Evolutionary conservation across 2,113 vertebrate genomes (phyloP).

Genomic region (Eurypyga helias): DNA sequence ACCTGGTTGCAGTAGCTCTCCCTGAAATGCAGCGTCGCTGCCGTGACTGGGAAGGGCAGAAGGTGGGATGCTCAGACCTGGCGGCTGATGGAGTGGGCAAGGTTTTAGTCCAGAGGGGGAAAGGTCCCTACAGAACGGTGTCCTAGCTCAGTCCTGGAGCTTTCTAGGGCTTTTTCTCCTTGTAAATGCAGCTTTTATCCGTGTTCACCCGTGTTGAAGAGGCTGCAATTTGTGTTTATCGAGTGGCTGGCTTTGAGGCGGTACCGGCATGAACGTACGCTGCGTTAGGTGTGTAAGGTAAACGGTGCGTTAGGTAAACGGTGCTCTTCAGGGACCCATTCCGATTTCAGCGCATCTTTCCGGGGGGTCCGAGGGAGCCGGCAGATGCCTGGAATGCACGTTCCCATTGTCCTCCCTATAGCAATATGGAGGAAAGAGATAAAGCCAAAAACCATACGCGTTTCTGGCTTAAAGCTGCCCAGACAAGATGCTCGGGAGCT

Average conservation of each 20-base stretch:
- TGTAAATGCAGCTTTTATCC: neutral
- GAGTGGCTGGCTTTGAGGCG: neutral
- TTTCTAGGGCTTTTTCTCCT: neutral
- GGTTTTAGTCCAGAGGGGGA: neutral
- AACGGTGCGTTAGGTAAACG: neutral
- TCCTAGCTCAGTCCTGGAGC: neutral
- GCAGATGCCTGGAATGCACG: neutral
- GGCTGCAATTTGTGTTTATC: neutral
- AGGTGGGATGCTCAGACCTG: neutral
- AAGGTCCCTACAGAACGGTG: neutral
- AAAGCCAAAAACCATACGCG: neutral
- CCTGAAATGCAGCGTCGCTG: accelerated
- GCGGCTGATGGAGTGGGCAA: neutral
- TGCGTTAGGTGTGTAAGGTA: accelerated
- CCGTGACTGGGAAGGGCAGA: neutral
- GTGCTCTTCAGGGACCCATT: neutral
- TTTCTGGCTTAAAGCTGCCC: neutral
- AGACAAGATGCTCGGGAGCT: neutral
- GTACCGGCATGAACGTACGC: accelerated
- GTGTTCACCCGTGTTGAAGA: neutral
- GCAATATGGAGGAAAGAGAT: neutral
- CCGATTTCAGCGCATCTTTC: neutral
- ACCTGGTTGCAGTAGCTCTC: neutral
- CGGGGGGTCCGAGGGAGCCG: neutral
- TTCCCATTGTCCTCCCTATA: neutral